These are phyloP conservation scores for Talpa occidentalis DNA, from an alignment of 2,113 vertebrate genomes.

Conservation along the genomic window DNA sequence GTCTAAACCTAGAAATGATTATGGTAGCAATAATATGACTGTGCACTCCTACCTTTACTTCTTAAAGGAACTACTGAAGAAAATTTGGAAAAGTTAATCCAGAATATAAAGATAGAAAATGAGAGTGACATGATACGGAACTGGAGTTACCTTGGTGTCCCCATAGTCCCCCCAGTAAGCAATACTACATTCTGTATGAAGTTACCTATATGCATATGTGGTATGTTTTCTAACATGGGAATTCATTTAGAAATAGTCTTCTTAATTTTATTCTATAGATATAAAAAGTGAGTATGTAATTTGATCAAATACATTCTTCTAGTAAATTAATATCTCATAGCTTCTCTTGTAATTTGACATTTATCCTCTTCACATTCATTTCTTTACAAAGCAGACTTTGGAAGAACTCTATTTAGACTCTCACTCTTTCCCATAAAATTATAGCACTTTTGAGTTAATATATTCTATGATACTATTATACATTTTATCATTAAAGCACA, in stretches of 20 bases:
- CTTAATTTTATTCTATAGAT: neutral
- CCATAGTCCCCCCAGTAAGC: constrained; percentile 90
- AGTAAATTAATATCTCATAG: neutral
- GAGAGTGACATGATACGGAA: constrained; percentile 95
- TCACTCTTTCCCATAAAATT: constrained; percentile 21
- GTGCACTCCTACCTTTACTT: constrained; percentile 41
- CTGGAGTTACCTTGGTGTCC: constrained; percentile 95
- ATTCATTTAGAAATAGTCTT: neutral
- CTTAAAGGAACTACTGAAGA: constrained; percentile 95
- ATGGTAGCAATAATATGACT: neutral
- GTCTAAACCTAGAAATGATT: constrained; percentile 21
- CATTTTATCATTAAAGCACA: constrained; percentile 1
- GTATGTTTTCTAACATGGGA: neutral
- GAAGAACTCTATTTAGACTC: constrained; percentile 27
- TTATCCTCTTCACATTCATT: constrained; percentile 36
- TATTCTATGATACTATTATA: neutral
- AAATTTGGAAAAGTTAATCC: constrained; percentile 96
- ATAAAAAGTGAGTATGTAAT: constrained; percentile 21
- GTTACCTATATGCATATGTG: neutral
- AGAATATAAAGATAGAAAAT: constrained; percentile 95
- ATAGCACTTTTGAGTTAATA: constrained; percentile 38
- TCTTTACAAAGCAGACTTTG: constrained; percentile 18
- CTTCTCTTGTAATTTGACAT: constrained; percentile 27
- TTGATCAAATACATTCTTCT: constrained; percentile 8
- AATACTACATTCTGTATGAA: neutral